Evolutionary conservation across 1,140 invertebrate genomes (phyloP), one percentile per base, ranked within the genome.

Genomic region (Drosophila lacteicornis): DNA sequence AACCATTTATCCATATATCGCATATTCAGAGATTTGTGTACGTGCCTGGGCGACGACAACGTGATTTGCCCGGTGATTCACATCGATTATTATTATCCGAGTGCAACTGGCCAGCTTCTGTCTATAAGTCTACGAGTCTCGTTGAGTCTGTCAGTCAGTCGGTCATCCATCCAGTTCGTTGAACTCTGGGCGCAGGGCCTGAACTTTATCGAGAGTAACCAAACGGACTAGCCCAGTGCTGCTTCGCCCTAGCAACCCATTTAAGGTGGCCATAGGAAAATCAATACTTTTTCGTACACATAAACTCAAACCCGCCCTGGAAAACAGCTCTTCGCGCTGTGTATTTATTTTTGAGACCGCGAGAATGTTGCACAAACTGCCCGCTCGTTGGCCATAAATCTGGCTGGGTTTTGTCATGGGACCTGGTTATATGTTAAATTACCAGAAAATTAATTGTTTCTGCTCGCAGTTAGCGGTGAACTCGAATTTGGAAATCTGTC

Each of bases 51-150:
- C 74, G 76, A 61, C 62, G 62, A 65, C 56, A 68, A 79, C 71
- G 61, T 73, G 70, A 83, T 83, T 86, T 87, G 68, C 73, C 50
- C 56, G 55, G 38, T 88, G 82, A 86, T 76, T 86, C 82, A 86
- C 70, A 36, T 49, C 36, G 62, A 50, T 58, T 61, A 75, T 80
- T 60, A 51, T 60, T 56, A 38, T 12, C 55, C 33, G 17, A 50
- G 43, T 25, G 30, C 40, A 49, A 30, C 11, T 55, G 12, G 38
- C 42, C 38, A 49, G 36, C 45, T 30, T 66, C 67, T 47, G 33
- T 22, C 33, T 43, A 22, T 45, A 17, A 47, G 33, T 55, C 51
- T 38, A 55, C 33, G 3, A 55, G 53, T 40, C 53, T 55, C 33
- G 13, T 40, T 55, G 53, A 56, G 53, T 55, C 53, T 59, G 53